phyloP scores from a whole-genome alignment of 2,113 vertebrate genomes.

The Caretta caretta region DNA sequence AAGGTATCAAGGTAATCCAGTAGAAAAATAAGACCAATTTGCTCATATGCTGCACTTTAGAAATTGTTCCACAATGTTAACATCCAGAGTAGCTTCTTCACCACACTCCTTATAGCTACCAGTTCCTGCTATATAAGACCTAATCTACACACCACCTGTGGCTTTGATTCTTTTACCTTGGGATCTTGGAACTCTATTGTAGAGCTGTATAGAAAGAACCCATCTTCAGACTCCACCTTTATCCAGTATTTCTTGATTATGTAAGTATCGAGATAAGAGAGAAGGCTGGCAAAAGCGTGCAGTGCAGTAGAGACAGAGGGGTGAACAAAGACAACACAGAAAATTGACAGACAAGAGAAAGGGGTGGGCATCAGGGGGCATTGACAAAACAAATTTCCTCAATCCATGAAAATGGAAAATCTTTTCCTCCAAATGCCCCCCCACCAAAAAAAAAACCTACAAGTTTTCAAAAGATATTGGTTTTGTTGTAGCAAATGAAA shows the following conservation, averaged over 20 bases:
- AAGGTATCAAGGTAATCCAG: background rate
- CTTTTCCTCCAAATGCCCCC: background rate
- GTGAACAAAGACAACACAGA: background rate
- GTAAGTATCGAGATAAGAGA: background rate
- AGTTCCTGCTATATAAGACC: background rate
- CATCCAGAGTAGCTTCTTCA: background rate
- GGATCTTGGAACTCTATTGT: background rate
- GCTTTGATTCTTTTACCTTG: background rate
- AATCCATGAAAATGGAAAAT: background rate
- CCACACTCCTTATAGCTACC: background rate
- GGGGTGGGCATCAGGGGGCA: background rate
- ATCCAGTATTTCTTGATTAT: background rate
- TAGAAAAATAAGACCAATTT: background rate
- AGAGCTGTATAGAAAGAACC: background rate
- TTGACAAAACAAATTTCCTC: background rate
- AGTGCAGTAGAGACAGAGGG: background rate
- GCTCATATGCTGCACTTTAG: background rate
- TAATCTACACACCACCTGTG: background rate
- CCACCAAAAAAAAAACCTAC: fast-evolving
- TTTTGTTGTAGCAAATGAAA: background rate
- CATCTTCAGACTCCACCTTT: background rate
- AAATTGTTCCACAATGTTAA: background rate
- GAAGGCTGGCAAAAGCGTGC: background rate
- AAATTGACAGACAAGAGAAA: background rate
- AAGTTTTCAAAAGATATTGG: background rate